Evolutionary conservation across 1,140 invertebrate species (phyloP).

Genomic region (Magallana ariakensis): DNA sequence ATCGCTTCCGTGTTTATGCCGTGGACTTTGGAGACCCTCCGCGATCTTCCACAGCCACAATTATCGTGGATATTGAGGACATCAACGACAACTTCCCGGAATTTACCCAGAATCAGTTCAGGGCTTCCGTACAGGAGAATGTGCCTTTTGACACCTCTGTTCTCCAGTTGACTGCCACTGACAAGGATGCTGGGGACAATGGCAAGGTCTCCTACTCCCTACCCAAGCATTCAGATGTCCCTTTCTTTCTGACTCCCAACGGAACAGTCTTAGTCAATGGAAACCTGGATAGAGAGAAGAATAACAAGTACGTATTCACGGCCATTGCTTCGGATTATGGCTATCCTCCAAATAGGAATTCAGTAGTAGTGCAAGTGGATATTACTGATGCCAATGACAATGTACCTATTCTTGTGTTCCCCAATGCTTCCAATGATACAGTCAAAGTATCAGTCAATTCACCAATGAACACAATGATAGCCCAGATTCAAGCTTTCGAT

Average conservation of each 20-base stretch:
- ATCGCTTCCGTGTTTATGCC: conserved; percentile 94
- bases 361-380: conserved; percentile 56
- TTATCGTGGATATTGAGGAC: conserved; percentile 93
- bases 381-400: conserved; percentile 63
- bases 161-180: conserved; percentile 89
- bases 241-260: conserved; percentile 58
- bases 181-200: conserved; percentile 90
- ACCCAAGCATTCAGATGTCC: conserved; percentile 48
- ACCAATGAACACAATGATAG: conserved; percentile 58
- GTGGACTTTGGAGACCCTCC: conserved; percentile 91
- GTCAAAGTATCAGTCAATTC: conserved; percentile 53
- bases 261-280: conserved; percentile 57
- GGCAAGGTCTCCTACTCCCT: conserved; percentile 58
- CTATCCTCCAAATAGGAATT: conserved; percentile 51
- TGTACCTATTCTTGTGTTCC: conserved; percentile 55
- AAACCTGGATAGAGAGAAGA: conserved; percentile 55
- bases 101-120: conserved; percentile 84
- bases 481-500: conserved; percentile 60
- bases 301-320: conserved; percentile 53
- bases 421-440: conserved; percentile 58
- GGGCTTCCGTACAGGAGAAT: conserved; percentile 69
- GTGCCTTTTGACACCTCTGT: conserved; percentile 86
- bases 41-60: conserved; percentile 89
- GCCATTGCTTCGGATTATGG: conserved; percentile 63
- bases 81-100: conserved; percentile 95